phyloP scores from a whole-genome alignment of 2,113 vertebrate species.

The Meriones unguiculatus region DNA sequence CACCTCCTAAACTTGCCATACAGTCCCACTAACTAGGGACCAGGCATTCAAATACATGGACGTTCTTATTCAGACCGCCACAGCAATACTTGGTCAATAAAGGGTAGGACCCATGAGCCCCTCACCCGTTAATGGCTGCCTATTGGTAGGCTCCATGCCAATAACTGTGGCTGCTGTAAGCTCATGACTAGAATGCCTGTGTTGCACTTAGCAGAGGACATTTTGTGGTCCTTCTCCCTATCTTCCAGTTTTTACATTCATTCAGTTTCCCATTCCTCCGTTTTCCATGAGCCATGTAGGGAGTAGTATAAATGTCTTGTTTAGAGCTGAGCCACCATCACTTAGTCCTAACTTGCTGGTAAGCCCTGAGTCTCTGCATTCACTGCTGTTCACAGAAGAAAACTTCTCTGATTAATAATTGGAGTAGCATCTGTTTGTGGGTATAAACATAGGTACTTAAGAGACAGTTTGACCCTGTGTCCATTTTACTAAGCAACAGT shows the following conservation, averaged over 20 bases:
- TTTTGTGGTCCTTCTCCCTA: too few species aligned
- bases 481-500: not conserved
- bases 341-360: not conserved
- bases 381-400: not conserved
- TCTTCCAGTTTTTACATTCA: too few species aligned
- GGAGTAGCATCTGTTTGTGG: not conserved
- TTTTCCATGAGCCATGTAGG: not conserved
- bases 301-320: not conserved
- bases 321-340: not conserved
- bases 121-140: not conserved
- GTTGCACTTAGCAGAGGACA: not conserved
- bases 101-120: not conserved
- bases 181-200: not conserved
- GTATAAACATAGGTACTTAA: too few species aligned
- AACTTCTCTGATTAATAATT: not conserved
- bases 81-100: not conserved
- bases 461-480: not conserved
- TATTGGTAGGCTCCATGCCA: not conserved
- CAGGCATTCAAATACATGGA: too few species aligned
- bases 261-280: not conserved
- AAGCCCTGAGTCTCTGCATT: not conserved
- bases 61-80: not conserved
- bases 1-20: too few species aligned
- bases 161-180: not conserved
- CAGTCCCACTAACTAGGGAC: too few species aligned